Evolutionary conservation across 1,140 invertebrate species (phyloP).

Genomic region (Aphaenogaster rudis): DNA sequence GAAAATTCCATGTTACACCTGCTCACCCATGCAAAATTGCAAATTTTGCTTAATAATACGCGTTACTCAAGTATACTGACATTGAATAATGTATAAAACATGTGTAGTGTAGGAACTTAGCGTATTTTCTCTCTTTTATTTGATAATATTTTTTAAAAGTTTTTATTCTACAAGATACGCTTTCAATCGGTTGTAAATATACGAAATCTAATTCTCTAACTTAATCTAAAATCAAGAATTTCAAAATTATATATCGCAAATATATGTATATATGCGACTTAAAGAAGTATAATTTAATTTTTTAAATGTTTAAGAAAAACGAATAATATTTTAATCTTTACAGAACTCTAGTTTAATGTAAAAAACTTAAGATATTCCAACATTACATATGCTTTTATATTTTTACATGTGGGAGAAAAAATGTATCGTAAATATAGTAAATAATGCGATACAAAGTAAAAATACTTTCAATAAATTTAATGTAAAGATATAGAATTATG

Average conservation of each 20-base stretch:
- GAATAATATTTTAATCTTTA: not conserved
- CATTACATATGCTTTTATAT: not conserved
- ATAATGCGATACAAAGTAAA: not conserved
- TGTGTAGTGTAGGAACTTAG: not conserved
- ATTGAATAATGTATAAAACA: conserved; percentile 5
- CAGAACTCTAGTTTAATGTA: not conserved
- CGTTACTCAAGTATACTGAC: not conserved
- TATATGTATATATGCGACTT: not conserved
- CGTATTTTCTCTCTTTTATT: not conserved
- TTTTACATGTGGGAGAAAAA: too few relatives aligned
- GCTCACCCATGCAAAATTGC: conserved; percentile 24
- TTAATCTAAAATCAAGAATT: conserved; percentile 4
- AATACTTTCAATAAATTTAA: not conserved
- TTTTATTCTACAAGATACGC: not conserved
- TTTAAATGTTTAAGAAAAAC: not conserved
- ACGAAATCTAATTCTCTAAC: not conserved
- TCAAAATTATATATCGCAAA: not conserved
- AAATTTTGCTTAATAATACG: conserved; percentile 41
- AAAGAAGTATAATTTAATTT: not conserved
- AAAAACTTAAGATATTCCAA: not conserved
- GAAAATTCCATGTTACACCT: conserved; percentile 46
- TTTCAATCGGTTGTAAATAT: not conserved
- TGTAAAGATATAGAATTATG: not conserved
- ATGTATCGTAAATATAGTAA: not conserved
- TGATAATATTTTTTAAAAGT: not conserved